These are phyloP conservation scores for Coccyzus lansbergi DNA, from an alignment of 2,797 vertebrate genomes.

Conservation along the genomic window DNA sequence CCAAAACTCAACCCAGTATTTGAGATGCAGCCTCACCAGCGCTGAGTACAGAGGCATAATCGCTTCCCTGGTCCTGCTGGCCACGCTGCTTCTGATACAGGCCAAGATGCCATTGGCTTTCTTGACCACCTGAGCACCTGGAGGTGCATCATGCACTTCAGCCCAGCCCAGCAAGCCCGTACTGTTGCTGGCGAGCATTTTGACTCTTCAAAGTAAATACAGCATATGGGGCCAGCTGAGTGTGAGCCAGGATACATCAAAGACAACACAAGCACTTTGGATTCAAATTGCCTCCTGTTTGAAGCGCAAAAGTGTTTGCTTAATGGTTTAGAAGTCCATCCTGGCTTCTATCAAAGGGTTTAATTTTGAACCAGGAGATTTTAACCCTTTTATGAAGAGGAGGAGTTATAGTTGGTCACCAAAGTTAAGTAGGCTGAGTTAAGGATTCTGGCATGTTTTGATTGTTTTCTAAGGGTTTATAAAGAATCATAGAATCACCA, in stretches of 20 bases:
- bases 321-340: neutral
- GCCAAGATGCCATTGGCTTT: no score
- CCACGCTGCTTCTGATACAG: no score
- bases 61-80: no score
- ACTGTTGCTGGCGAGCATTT: rapidly evolving
- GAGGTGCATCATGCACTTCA: rapidly evolving
- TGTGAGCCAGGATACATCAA: rapidly evolving
- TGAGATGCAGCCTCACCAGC: no score
- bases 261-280: neutral
- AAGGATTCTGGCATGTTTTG: neutral
- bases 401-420: neutral
- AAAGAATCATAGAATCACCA: no score
- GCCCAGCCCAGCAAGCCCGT: neutral
- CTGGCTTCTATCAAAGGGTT: neutral
- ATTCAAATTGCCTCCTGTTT: neutral
- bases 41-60: no score
- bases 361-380: neutral
- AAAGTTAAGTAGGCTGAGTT: neutral
- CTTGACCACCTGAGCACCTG: no score
- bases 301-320: neutral
- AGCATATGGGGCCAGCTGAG: rapidly evolving
- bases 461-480: neutral
- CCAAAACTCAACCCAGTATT: no score
- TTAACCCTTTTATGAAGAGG: neutral
- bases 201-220: neutral